Percentiles rank a stretch among this genome's conserved stretches.
Conservation (phyloP, 2,113 vertebrate genomes). For the Rhombomys opimus region DNA sequence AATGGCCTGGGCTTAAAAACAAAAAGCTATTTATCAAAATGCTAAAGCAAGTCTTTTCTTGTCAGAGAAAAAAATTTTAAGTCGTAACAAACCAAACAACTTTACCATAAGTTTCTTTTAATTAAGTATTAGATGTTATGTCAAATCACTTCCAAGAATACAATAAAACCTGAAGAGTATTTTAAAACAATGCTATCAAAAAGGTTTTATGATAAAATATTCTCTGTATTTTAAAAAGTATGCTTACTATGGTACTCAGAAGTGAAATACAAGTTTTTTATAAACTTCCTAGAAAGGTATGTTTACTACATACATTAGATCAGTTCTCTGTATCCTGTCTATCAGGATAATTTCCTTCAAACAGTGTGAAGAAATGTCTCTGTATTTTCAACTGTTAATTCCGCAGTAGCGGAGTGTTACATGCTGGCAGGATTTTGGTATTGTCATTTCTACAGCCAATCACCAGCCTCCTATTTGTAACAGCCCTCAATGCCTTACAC, state of each 20-base stretch:
- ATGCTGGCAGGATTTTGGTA: too few relatives aligned
- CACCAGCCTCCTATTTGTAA: too few relatives aligned
- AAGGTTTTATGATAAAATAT: background rate
- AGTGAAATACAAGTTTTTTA: constrained; percentile 43
- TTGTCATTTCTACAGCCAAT: too few relatives aligned
- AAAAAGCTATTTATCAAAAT: constrained; percentile 72
- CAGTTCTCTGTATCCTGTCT: constrained; percentile 37
- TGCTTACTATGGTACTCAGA: constrained; percentile 34
- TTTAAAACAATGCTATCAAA: background rate
- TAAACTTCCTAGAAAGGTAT: constrained; percentile 16
- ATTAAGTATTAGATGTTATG: constrained; percentile 2
- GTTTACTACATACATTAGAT: constrained; percentile 3
- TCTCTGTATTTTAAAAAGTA: background rate
- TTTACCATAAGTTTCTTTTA: constrained; percentile 41
- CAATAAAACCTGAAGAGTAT: background rate
- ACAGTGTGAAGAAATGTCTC: too few relatives aligned
- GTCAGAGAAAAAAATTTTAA: constrained; percentile 39
- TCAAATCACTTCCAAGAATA: constrained; percentile 47
- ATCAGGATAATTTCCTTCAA: too few relatives aligned
- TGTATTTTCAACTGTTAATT: too few relatives aligned
- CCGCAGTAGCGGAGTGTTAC: too few relatives aligned
- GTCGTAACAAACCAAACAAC: constrained; percentile 28
- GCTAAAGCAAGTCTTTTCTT: constrained; percentile 4
- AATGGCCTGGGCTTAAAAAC: constrained; percentile 93
- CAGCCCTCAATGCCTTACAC: too few relatives aligned